Evolutionary conservation across 2,888 invertebrate species (phyloP), one percentile per base, ranked within the genome.

Genomic region (Synanthedon formicaeformis): DNA sequence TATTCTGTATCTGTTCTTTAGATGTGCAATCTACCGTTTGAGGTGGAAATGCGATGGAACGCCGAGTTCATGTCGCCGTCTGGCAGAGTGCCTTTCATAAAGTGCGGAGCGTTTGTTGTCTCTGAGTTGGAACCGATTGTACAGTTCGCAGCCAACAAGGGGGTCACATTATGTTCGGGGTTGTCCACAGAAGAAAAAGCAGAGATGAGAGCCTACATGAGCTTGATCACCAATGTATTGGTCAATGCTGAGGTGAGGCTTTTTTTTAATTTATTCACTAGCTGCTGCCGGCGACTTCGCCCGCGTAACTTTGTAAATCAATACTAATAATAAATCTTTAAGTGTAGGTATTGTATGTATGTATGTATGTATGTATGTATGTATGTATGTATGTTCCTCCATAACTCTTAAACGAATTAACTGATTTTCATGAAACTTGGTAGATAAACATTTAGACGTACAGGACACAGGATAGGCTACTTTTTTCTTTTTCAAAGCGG

Each of bases 1-100:
- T 6, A 14, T 23, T 59, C 1, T 34, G 0, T 34, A 8, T 10
- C 10, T 34, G 2, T 34, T 34, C 34, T 61, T 1, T 70, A 88
- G 88, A 98, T 99, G 95, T 96, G 96, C 71, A 91, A 92, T 53
- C 88, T 99, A 0, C 92, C 93, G 0, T 97, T 93, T 74, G 89
- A 91, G 64, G 91, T 96, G 4, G 94, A 95, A 60, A 92, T 93
- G 65, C 89, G 94, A 58, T 91, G 93, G 65, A 99, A 99, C 86
- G 98, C 98, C 0, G 97, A 98, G 71, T 94, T 94, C 71, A 98
- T 99, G 96, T 98, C 98, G 0, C 98, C 98, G 0, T 94, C 96
- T 4, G 96, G 96, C 0, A 91, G 93, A 62, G 92, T 99, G 1
- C 99, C 99, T 0, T 96, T 99, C 68, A 92, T 99, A 54, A 93